These are phyloP conservation scores for Oreotrochilus melanogaster DNA, from an alignment of 2,113 vertebrate genomes.

Conservation along the genomic window DNA sequence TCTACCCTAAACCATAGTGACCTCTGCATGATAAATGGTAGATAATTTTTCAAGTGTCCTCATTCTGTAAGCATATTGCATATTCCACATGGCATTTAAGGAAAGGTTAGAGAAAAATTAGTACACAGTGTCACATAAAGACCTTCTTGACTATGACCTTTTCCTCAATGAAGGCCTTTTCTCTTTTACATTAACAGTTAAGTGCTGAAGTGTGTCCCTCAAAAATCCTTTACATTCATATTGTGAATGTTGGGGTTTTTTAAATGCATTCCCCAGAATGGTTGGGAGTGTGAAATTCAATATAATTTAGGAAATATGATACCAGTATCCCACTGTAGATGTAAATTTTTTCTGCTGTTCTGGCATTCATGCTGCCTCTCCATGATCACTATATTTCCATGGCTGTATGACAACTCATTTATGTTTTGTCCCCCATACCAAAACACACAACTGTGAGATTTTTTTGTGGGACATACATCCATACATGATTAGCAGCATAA, in stretches of 20 bases:
- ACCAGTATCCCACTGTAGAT: not conserved
- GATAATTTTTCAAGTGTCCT: not conserved
- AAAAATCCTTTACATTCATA: fast-evolving
- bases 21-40: not conserved
- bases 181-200: not conserved
- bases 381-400: fast-evolving
- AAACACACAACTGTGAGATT: not conserved
- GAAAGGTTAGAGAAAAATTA: not conserved
- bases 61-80: not conserved
- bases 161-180: not conserved
- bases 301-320: not conserved
- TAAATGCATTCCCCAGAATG: not conserved
- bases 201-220: not conserved
- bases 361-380: not conserved
- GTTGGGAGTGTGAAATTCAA: not conserved
- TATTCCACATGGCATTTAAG: not conserved
- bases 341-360: not conserved
- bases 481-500: not conserved
- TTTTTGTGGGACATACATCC: not conserved
- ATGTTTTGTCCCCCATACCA: not conserved
- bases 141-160: not conserved
- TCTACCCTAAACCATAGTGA: not conserved
- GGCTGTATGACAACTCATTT: not conserved
- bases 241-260: not conserved
- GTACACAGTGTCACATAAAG: fast-evolving